phyloP scores from a whole-genome alignment of 2,113 vertebrate species.

The Salvelinus sp. region DNA sequence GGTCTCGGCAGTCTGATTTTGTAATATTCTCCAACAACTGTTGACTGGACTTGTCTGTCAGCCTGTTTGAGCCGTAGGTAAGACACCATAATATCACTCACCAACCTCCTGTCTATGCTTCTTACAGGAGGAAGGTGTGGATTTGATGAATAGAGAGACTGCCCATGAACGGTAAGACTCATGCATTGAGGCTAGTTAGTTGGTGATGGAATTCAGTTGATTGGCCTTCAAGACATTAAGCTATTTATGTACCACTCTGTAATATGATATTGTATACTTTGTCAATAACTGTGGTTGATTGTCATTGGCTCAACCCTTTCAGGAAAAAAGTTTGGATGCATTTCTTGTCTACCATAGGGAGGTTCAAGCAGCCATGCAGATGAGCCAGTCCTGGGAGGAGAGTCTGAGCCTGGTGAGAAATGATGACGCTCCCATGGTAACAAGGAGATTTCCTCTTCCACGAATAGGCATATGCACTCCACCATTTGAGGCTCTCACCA shows the following conservation, averaged over 20 bases:
- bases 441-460: neutral
- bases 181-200: neutral
- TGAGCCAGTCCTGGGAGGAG: conserved; percentile 98
- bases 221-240: too few species aligned
- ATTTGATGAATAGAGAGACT: conserved; percentile 93
- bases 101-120: neutral
- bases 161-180: conserved; percentile 86
- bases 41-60: neutral
- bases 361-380: conserved; percentile 96
- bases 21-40: conserved; percentile 50
- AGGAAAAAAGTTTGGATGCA: neutral
- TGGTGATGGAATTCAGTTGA: neutral
- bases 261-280: neutral
- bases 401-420: conserved; percentile 89
- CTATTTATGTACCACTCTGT: neutral
- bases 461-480: neutral
- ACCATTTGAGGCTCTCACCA: neutral
- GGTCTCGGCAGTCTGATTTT: conserved; percentile 43
- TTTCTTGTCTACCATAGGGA: conserved; percentile 71
- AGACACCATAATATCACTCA: neutral
- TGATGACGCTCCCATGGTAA: neutral
- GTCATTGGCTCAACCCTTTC: too few species aligned
- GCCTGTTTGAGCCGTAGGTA: neutral
- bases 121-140: conserved; percentile 89
- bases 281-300: neutral